These are phyloP conservation scores for Acanthochromis polyacanthus DNA, from an alignment of 2,113 vertebrate species.

Conservation along the genomic window DNA sequence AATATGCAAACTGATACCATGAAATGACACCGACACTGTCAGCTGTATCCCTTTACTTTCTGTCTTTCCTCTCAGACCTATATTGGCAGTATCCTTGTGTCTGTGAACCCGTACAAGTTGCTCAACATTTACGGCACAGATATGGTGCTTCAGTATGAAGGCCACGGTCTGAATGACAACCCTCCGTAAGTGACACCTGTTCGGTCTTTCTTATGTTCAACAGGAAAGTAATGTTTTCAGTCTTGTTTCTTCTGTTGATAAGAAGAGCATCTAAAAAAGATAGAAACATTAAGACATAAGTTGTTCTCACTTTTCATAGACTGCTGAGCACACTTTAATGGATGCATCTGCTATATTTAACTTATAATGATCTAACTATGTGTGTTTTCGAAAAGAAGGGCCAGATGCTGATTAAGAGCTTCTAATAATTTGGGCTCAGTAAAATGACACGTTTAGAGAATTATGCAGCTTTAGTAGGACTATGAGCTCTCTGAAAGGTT, in stretches of 20 bases:
- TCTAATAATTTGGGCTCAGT: neutral
- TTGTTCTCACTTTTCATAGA: neutral
- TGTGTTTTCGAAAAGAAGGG: neutral
- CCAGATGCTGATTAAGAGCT: neutral
- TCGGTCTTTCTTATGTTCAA: neutral
- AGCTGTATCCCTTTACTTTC: neutral
- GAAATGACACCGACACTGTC: constrained; percentile 8
- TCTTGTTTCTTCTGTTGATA: neutral
- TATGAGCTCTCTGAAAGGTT: neutral
- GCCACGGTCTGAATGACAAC: constrained; percentile 91
- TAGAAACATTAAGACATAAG: neutral
- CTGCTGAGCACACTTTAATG: neutral
- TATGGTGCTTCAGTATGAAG: constrained; percentile 91
- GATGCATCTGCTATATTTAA: neutral
- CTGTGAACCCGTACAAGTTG: constrained; percentile 94
- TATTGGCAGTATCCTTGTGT: constrained; percentile 96
- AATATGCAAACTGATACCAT: constrained; percentile 47
- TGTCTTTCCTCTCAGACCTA: constrained; percentile 85
- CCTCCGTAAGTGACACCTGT: constrained; percentile 90
- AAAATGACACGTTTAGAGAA: neutral
- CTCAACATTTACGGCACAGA: constrained; percentile 94
- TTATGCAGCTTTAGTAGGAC: neutral
- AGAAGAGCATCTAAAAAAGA: neutral
- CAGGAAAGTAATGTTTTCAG: constrained; percentile 1
- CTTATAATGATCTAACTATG: neutral